Percentiles rank a stretch among this genome's conserved stretches.
Evolutionary conservation across 1,140 invertebrate species (phyloP).

Genomic region (Eciton burchellii): DNA sequence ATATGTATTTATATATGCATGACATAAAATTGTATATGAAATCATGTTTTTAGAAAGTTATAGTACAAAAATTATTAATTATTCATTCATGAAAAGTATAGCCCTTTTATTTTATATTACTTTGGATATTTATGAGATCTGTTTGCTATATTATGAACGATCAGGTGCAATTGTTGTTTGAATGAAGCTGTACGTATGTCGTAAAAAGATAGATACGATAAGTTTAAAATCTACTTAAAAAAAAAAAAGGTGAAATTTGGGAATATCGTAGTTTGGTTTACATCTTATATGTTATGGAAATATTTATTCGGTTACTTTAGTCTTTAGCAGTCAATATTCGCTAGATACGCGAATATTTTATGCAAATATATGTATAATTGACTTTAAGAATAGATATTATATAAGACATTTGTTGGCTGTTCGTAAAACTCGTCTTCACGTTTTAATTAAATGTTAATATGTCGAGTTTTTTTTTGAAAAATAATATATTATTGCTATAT

Average conservation of each 20-base stretch:
- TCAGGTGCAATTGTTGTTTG: conserved; percentile 41
- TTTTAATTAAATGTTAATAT: conserved; percentile 56
- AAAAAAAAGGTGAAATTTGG: conserved; percentile 41
- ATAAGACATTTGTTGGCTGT: conserved; percentile 68
- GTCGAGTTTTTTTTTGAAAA: conserved; percentile 55
- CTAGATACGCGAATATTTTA: conserved; percentile 37
- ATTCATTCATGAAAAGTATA: not conserved
- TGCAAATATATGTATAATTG: conserved; percentile 35
- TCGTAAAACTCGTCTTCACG: conserved; percentile 63
- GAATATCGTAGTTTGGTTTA: conserved; percentile 25
- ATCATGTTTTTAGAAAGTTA: conserved; percentile 8
- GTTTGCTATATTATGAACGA: conserved; percentile 51
- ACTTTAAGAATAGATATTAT: conserved; percentile 44
- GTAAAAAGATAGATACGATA: conserved; percentile 33
- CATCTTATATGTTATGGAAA: conserved; percentile 30
- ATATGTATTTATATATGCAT: not conserved
- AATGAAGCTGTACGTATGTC: conserved; percentile 63
- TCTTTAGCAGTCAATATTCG: conserved; percentile 16
- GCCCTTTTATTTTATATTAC: conserved; percentile 17
- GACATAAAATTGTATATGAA: not conserved
- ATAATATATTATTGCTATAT: conserved; percentile 48
- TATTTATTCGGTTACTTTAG: conserved; percentile 49
- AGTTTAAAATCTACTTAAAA: conserved; percentile 58
- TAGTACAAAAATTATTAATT: not conserved
- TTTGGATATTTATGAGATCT: conserved; percentile 70